Evolutionary conservation across 2,113 vertebrate species (phyloP), one percentile per base, ranked within the genome.

Genomic region (Odocoileus hemionus): DNA sequence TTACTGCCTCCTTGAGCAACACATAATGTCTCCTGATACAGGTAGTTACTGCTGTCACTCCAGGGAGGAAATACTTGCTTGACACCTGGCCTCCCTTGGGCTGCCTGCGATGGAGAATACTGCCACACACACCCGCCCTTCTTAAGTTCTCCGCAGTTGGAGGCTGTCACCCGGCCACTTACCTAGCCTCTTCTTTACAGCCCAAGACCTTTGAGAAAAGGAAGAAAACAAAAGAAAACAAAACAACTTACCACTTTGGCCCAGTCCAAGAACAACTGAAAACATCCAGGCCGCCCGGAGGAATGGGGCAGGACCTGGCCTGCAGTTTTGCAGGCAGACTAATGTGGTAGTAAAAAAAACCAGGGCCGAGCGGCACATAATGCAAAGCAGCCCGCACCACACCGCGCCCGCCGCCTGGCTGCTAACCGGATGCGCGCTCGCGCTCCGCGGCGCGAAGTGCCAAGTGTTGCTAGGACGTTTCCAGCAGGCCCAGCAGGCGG

Each of bases 231-330:
- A 60, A 70, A 94, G 57, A 84, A 82, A 91, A 50, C 50, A 92
- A 94, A 96, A 89, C 80, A 67, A 99, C 99, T 99, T 99, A 99
- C 99, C 96, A 97, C 97, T 98, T 93, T 98, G 98, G 94, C 98
- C 97, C 96, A 98, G 96, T 98, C 98, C 99, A 70, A 98, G 97
- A 97, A 97, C 96, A 83, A 98, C 97, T 60, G 98, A 98, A 95
- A 99, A 97, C 96, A 98, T 83, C 91, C 99, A 97, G 96, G 97
- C 98, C 45, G 97, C 98, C 96, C 97, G 97, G 26, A 99, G 97
- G 39, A 98, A 85, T 21, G 97, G 36, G 95, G 97, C 98, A 88
- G 98, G 98, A 96, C 98, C 98, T 89, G 98, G 98, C 89, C 97
- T 98, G 98, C 97, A 98, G 96, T 95, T 98, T 60, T 98, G 98